phyloP scores from a whole-genome alignment of 1,140 invertebrate genomes.

The Goniozus legneri region DNA sequence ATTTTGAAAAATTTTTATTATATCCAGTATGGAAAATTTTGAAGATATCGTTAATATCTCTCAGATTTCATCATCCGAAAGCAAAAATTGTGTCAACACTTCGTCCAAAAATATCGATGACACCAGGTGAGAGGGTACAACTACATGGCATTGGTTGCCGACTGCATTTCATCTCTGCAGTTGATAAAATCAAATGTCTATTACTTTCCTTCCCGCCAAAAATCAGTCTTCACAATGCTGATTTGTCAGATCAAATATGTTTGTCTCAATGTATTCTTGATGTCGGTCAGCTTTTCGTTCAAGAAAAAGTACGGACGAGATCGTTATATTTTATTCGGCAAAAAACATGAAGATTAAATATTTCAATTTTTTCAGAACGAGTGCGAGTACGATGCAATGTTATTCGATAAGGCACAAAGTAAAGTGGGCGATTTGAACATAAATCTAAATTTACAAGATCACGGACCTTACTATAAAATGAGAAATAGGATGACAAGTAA shows the following conservation, averaged over 20 bases:
- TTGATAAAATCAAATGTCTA: constrained; percentile 42
- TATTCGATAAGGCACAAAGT: constrained; percentile 30
- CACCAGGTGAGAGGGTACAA: constrained; percentile 32
- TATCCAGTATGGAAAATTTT: too few relatives aligned
- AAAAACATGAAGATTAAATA: too few relatives aligned
- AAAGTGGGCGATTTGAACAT: constrained; percentile 37
- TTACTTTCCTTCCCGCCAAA: constrained; percentile 44
- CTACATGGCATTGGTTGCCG: constrained; percentile 48
- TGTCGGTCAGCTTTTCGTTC: constrained; percentile 32
- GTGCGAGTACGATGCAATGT: constrained; percentile 30
- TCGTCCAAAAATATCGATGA: constrained; percentile 26
- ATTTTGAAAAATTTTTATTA: constrained; percentile 1
- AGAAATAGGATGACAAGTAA: constrained; percentile 15
- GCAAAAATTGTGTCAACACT: constrained; percentile 37
- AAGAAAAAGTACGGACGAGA: constrained; percentile 29
- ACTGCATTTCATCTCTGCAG: constrained; percentile 48
- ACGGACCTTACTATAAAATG: constrained; percentile 38
- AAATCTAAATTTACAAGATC: constrained; percentile 37
- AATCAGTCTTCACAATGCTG: constrained; percentile 43
- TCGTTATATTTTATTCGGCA: not conserved
- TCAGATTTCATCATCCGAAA: constrained; percentile 54
- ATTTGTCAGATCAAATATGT: constrained; percentile 24
- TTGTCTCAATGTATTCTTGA: constrained; percentile 35
- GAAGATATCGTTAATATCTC: too few relatives aligned
- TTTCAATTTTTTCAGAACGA: constrained; percentile 24